Evolutionary conservation across 2,888 invertebrate species (phyloP), one percentile per base, ranked within the genome.

Genomic region (Drosophila kanekoi): DNA sequence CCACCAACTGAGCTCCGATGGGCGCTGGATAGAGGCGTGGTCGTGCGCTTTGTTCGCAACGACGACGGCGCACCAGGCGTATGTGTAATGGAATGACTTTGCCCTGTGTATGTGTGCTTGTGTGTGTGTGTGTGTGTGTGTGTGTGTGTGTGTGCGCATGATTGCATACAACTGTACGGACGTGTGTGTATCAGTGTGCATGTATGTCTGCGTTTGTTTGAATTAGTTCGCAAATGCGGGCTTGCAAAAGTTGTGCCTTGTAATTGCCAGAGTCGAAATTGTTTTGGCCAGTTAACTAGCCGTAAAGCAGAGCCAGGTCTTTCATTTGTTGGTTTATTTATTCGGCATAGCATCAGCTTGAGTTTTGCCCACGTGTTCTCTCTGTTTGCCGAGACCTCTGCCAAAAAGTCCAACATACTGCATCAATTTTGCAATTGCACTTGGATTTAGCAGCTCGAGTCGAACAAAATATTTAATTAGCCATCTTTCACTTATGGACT

Each of bases 211-310:
- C 35, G 23, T 49, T 48, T 48, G 67, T 49, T 69, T 72, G 45
- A 56, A 51, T 57, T 53, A 44, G 54, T 57, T 60, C n/a, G 33
- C 53, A 71, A 72, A 70, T 69, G 69, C 69, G 70, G 64, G 63
- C 47, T 38, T 28, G 58, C 35, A 51, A 71, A 74, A 79, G 76
- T 77, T 77, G 59, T 59, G 64, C 70, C 56, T 63, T 73, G 69
- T 59, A 73, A 73, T 77, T 76, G 73, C 52, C 61, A 53, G 38
- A 61, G 57, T 58, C 68, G 33, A 48, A 68, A 68, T 54, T 61
- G 59, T 64, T 61, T 60, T 52, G 48, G 48, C 45, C 71, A 53
- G 53, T 65, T 76, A 56, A 64, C 40, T 52, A 37, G 56, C 35
- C 37, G 43, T 35, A 37, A 43, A 57, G 72, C 44, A 45, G 28